Evolutionary conservation across 2,888 invertebrate species (phyloP).

Genomic region (Dolichopus griseipennis): DNA sequence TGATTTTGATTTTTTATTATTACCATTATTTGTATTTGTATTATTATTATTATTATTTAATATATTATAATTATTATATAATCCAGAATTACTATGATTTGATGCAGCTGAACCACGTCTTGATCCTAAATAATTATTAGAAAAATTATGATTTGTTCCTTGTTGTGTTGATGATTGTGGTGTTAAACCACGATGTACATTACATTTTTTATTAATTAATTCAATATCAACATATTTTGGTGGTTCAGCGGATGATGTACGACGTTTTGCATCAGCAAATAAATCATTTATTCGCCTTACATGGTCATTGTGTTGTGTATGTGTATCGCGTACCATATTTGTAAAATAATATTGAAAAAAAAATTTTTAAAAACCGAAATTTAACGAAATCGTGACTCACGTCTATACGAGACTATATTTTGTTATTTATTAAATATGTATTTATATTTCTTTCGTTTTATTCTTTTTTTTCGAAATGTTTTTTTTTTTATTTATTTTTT

Average conservation of each 20-base stretch:
- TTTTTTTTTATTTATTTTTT: no score
- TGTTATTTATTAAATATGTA: no score
- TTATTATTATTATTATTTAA: background rate
- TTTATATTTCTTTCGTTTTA: no score
- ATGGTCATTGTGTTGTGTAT: background rate
- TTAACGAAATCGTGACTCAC: background rate
- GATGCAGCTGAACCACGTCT: background rate
- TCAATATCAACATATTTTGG: constrained; percentile 11
- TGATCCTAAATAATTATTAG: background rate
- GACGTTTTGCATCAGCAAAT: background rate
- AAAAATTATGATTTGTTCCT: background rate
- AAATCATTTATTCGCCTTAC: constrained; percentile 9
- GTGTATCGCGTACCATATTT: constrained; percentile 3
- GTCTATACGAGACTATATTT: background rate
- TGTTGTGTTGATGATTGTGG: background rate
- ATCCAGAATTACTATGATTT: background rate
- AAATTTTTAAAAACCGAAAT: no score
- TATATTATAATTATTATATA: background rate
- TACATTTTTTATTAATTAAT: constrained; percentile 10
- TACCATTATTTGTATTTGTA: background rate
- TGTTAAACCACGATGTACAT: constrained; percentile 10
- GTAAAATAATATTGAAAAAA: background rate
- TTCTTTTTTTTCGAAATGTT: no score
- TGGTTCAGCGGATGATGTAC: background rate
- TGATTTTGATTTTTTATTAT: background rate